These are phyloP conservation scores for Archivesica marissinica DNA, from an alignment of 1,140 invertebrate species.

Conservation along the genomic window DNA sequence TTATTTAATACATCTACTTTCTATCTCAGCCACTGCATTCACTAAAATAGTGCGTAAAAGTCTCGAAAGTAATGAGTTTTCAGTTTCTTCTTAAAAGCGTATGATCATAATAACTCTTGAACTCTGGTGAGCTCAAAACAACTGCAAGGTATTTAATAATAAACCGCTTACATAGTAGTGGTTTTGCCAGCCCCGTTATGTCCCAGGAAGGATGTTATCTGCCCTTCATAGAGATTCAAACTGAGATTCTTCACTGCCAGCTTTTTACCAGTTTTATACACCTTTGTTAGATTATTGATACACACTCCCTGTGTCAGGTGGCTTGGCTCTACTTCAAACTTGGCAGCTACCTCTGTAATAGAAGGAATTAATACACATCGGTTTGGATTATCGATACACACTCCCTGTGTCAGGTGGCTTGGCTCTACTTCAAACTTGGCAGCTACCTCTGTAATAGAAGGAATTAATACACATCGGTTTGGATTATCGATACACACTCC, in stretches of 20 bases:
- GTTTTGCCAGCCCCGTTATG: slow-evolving; percentile 87
- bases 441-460: slow-evolving; percentile 63
- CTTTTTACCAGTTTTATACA: slow-evolving; percentile 84
- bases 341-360: slow-evolving; percentile 67
- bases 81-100: too few relatives aligned
- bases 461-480: slow-evolving; percentile 86
- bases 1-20: too few relatives aligned
- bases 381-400: slow-evolving; percentile 87
- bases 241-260: slow-evolving; percentile 88
- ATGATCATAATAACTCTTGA: too few relatives aligned
- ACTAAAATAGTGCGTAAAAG: too few relatives aligned
- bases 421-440: slow-evolving; percentile 87
- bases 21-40: too few relatives aligned
- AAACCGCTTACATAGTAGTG: slow-evolving; percentile 79
- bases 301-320: slow-evolving; percentile 87
- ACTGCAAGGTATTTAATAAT: too few relatives aligned
- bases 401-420: slow-evolving; percentile 85
- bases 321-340: slow-evolving; percentile 86
- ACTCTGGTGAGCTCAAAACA: too few relatives aligned
- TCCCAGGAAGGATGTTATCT: slow-evolving; percentile 88
- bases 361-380: slow-evolving; percentile 85
- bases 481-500: slow-evolving; percentile 88
- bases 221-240: slow-evolving; percentile 86
- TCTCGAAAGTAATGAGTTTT: too few relatives aligned
- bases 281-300: slow-evolving; percentile 87